Percentiles rank a stretch among this genome's conserved stretches.
Evolutionary conservation across 2,888 invertebrate genomes (phyloP).

Genomic region (Lasioglossum leucozonium): DNA sequence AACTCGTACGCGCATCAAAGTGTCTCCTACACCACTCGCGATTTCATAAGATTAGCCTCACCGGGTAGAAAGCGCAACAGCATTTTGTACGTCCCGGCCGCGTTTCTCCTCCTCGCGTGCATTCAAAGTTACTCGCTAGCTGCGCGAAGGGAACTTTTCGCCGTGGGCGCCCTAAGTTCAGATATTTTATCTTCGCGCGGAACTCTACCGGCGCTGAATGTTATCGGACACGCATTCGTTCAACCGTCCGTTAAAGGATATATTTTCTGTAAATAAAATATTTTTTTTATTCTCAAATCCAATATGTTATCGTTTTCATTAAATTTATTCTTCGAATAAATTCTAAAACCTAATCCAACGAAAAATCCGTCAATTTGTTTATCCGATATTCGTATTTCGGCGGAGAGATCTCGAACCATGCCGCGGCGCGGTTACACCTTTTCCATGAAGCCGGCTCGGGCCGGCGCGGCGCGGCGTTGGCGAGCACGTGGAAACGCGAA

Average conservation of each 20-base stretch:
- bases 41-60: neutral
- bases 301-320: no score
- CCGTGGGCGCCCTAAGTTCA: neutral
- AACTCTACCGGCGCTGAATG: neutral
- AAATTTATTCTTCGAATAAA: no score
- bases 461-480: neutral
- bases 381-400: neutral
- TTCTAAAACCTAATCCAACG: no score
- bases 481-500: neutral
- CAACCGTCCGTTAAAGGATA: no score
- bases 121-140: neutral
- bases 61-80: neutral
- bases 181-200: neutral
- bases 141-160: neutral
- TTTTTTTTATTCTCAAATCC: no score
- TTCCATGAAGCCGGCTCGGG: neutral
- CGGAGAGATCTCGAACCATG: neutral
- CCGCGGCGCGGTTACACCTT: neutral
- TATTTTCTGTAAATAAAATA: no score
- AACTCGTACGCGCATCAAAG: conserved; percentile 7
- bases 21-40: conserved; percentile 4
- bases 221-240: no score
- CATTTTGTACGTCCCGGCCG: neutral
- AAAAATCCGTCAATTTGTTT: neutral
- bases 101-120: neutral